These are phyloP conservation scores for Epirrita christyi DNA, from an alignment of 2,888 invertebrate genomes.

Conservation along the genomic window DNA sequence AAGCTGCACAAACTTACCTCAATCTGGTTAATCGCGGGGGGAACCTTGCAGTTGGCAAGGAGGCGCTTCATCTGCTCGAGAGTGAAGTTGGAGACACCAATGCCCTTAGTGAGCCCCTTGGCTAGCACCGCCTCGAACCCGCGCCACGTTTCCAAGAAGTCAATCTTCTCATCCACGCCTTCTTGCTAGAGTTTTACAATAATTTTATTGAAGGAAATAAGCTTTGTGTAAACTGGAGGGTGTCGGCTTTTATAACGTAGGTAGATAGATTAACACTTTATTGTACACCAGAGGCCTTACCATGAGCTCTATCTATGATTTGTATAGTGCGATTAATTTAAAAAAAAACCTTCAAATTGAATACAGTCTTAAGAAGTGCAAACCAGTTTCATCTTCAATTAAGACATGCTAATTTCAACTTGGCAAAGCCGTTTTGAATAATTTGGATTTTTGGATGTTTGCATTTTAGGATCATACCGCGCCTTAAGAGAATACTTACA, in stretches of 20 bases:
- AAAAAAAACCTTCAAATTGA: too few relatives aligned
- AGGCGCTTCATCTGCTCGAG: conserved; percentile 88
- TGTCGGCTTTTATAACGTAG: background rate
- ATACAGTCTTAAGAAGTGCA: too few relatives aligned
- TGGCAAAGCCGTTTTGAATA: too few relatives aligned
- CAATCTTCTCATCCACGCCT: conserved; percentile 85
- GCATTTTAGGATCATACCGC: too few relatives aligned
- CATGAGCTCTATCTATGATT: too few relatives aligned
- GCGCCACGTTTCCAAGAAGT: conserved; percentile 90
- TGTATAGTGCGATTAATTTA: too few relatives aligned
- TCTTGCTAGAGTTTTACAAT: conserved; percentile 52
- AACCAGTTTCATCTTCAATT: too few relatives aligned
- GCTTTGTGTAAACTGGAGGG: background rate
- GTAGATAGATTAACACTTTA: too few relatives aligned
- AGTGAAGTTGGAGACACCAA: conserved; percentile 94
- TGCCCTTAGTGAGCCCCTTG: conserved; percentile 87
- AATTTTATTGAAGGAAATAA: background rate
- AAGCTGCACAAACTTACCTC: conserved; percentile 71
- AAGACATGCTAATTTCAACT: too few relatives aligned
- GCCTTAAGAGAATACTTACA: too few relatives aligned
- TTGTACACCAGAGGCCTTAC: too few relatives aligned
- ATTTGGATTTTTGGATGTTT: too few relatives aligned
- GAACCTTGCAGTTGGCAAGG: conserved; percentile 83
- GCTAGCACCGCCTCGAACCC: conserved; percentile 89
- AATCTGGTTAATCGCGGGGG: conserved; percentile 85